A percentile compares a stretch with the other conserved stretches of the same genome.
These are phyloP conservation scores for Agrypnus murinus DNA, from an alignment of 2,888 invertebrate species.

Conservation along the genomic window DNA sequence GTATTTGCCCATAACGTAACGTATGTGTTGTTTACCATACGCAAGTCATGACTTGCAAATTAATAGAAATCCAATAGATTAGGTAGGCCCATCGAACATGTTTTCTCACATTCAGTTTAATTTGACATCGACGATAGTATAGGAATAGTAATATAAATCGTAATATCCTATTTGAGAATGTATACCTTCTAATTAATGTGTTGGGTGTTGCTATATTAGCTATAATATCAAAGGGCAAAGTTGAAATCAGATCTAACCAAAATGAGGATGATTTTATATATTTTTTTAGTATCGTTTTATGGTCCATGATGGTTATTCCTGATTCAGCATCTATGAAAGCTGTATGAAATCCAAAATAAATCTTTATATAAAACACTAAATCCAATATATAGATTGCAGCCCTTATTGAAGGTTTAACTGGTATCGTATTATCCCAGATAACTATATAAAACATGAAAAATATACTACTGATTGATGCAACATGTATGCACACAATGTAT, in stretches of 20 bases:
- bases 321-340: constrained; percentile 55
- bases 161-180: constrained; percentile 43
- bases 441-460: constrained; percentile 36
- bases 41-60: constrained; percentile 39
- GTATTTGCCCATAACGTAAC: too few relatives aligned
- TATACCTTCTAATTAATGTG: constrained; percentile 24
- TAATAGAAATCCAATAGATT: constrained; percentile 36
- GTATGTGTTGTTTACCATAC: constrained; percentile 41
- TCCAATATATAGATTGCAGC: constrained; percentile 40
- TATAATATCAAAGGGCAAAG: constrained; percentile 55
- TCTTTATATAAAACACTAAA: constrained; percentile 50
- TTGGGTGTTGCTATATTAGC: constrained; percentile 10
- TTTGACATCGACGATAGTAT: constrained; percentile 48
- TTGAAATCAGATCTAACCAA: constrained; percentile 55
- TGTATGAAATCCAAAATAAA: constrained; percentile 54
- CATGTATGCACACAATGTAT: constrained; percentile 51
- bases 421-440: background rate
- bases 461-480: constrained; percentile 42
- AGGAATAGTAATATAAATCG: constrained; percentile 47
- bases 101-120: constrained; percentile 47
- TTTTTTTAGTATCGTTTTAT: constrained; percentile 46
- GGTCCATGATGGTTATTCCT: constrained; percentile 51
- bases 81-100: constrained; percentile 54
- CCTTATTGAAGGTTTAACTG: background rate
- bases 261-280: constrained; percentile 52